Percentiles rank a stretch among this genome's conserved stretches.
Evolutionary conservation across 2,888 invertebrate genomes (phyloP).

Genomic region (Lacanobia oleracea): DNA sequence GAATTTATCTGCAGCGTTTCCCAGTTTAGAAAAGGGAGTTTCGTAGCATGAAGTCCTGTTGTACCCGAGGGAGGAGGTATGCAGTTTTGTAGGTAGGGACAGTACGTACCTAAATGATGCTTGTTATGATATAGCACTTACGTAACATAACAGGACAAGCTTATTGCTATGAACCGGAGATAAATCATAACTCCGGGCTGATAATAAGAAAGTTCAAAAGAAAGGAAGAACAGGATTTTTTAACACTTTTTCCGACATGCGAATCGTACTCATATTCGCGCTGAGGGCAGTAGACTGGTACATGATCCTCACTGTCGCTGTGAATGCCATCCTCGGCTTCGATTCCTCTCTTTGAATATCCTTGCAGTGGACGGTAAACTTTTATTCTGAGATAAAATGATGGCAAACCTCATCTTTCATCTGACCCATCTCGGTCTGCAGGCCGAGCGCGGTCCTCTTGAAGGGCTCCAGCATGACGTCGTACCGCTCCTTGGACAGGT

Average conservation of each 20-base stretch:
- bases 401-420: slow-evolving; percentile 88
- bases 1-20: background rate
- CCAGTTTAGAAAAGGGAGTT: background rate
- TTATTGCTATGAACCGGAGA: too few relatives aligned
- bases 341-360: background rate
- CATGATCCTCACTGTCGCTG: too few relatives aligned
- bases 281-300: too few relatives aligned
- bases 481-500: slow-evolving; percentile 93
- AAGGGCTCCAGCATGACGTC: slow-evolving; percentile 93
- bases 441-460: slow-evolving; percentile 90
- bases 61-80: background rate
- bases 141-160: too few relatives aligned
- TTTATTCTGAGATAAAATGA: too few relatives aligned
- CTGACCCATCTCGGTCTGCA: slow-evolving; percentile 91
- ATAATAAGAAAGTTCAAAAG: background rate
- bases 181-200: background rate
- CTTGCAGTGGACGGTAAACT: background rate
- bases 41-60: background rate
- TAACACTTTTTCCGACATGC: too few relatives aligned
- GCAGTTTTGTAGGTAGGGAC: background rate
- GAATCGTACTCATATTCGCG: too few relatives aligned
- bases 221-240: too few relatives aligned
- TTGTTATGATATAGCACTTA: too few relatives aligned
- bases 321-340: too few relatives aligned
- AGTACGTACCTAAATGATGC: too few relatives aligned